Conservation (phyloP, 2,888 invertebrate species). For the Brenthis daphne region DNA sequence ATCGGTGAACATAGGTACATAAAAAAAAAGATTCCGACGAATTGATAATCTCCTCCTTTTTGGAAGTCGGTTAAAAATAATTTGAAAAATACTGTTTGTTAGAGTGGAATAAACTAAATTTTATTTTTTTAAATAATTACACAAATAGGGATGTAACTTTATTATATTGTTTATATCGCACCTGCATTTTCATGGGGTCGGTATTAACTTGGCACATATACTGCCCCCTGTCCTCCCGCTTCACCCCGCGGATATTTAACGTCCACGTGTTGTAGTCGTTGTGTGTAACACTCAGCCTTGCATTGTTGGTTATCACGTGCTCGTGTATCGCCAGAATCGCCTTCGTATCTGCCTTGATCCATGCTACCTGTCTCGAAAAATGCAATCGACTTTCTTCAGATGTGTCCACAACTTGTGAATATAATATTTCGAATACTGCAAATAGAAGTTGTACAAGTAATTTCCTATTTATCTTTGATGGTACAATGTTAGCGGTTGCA, state of each 20-base stretch:
- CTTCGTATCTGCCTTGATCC: slow-evolving; percentile 97
- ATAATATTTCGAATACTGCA: slow-evolving; percentile 2
- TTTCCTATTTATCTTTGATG: slow-evolving; percentile 51
- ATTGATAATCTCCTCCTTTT: too few species aligned
- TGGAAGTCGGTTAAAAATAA: too few species aligned
- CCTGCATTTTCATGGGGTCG: slow-evolving; percentile 97
- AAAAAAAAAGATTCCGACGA: too few species aligned
- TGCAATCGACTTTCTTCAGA: slow-evolving; percentile 26
- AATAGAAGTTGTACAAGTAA: slow-evolving; percentile 42
- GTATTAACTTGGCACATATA: slow-evolving; percentile 98
- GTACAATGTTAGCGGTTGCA: slow-evolving; percentile 46
- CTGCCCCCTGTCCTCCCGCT: slow-evolving; percentile 92
- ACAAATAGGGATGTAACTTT: background rate
- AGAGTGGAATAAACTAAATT: background rate
- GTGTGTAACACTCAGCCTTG: slow-evolving; percentile 93
- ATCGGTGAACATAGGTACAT: too few species aligned
- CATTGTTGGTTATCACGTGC: slow-evolving; percentile 96
- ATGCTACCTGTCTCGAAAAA: slow-evolving; percentile 88
- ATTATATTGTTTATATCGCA: slow-evolving; percentile 54
- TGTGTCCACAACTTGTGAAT: background rate
- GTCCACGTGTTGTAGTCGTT: slow-evolving; percentile 97
- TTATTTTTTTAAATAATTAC: background rate
- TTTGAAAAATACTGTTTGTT: too few species aligned
- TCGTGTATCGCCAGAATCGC: slow-evolving; percentile 96
- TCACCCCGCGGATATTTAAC: slow-evolving; percentile 91